A percentile compares a stretch with the other conserved stretches of the same genome.
Evolutionary conservation across 2,113 vertebrate genomes (phyloP).

Genomic region (Accipiter cooperii): DNA sequence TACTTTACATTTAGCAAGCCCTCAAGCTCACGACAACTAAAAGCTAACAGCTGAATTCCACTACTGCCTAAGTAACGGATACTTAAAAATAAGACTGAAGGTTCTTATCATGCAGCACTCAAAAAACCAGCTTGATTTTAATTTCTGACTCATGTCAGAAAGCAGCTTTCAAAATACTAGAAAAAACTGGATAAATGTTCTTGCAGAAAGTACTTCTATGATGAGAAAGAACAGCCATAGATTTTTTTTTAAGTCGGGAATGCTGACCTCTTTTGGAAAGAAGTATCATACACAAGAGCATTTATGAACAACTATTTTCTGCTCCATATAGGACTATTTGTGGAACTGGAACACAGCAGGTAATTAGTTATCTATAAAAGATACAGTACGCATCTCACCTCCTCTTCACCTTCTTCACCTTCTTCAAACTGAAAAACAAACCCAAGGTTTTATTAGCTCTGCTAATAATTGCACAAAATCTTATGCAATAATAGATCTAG

Average conservation of each 20-base stretch:
- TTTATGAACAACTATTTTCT: neutral
- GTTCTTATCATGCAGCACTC: neutral
- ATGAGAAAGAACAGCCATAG: neutral
- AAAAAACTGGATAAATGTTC: neutral
- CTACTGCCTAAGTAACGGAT: neutral
- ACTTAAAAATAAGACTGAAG: neutral
- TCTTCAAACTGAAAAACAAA: constrained; percentile 89
- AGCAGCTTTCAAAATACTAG: neutral
- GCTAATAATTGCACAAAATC: neutral
- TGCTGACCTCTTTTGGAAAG: neutral
- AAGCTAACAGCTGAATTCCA: neutral
- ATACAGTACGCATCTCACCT: constrained; percentile 76
- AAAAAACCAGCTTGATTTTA: neutral
- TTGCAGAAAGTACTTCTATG: neutral
- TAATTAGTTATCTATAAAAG: neutral
- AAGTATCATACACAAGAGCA: neutral
- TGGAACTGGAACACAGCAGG: neutral
- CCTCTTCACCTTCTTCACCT: constrained; percentile 94
- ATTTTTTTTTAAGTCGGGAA: neutral
- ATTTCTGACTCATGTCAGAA: neutral
- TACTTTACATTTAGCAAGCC: neutral
- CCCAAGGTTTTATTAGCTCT: constrained; percentile 28
- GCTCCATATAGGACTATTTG: neutral
- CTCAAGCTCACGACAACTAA: neutral
- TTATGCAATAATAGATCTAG: neutral